phyloP scores from a whole-genome alignment of 2,113 vertebrate species.

The Notiomystis cincta region DNA sequence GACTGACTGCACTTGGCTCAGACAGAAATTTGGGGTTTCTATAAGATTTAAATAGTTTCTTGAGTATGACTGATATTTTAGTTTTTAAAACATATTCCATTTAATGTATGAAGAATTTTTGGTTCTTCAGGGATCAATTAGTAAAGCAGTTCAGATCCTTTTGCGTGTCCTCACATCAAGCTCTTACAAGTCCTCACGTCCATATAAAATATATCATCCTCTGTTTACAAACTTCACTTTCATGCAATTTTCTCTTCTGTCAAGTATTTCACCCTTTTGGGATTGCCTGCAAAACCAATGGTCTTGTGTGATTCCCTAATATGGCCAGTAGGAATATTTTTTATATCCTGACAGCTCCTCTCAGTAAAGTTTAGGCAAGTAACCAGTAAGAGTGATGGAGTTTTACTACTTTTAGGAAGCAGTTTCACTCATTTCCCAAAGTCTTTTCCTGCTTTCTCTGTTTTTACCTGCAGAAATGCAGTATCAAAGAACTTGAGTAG shows the following conservation, averaged over 20 bases:
- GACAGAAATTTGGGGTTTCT: not conserved
- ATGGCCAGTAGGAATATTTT: not conserved
- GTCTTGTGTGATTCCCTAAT: not conserved
- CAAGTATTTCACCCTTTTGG: not conserved
- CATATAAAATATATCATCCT: not conserved
- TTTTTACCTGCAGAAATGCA: not conserved
- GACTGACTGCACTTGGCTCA: not conserved
- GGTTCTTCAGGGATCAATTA: not conserved
- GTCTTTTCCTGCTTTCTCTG: not conserved
- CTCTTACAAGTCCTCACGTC: not conserved
- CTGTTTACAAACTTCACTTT: not conserved
- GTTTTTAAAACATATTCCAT: not conserved
- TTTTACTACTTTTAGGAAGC: not conserved
- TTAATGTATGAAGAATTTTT: not conserved
- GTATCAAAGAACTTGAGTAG: not conserved
- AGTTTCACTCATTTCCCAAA: not conserved
- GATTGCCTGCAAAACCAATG: not conserved
- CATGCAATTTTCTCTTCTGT: not conserved
- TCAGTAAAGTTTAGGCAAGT: not conserved
- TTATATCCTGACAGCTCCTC: not conserved
- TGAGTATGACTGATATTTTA: not conserved
- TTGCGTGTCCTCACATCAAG: not conserved
- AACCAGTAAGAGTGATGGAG: not conserved
- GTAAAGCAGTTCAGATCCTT: not conserved
- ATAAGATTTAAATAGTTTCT: not conserved